phyloP scores from a whole-genome alignment of 2,888 invertebrate species.

The Hirtodrosophila confusa region DNA sequence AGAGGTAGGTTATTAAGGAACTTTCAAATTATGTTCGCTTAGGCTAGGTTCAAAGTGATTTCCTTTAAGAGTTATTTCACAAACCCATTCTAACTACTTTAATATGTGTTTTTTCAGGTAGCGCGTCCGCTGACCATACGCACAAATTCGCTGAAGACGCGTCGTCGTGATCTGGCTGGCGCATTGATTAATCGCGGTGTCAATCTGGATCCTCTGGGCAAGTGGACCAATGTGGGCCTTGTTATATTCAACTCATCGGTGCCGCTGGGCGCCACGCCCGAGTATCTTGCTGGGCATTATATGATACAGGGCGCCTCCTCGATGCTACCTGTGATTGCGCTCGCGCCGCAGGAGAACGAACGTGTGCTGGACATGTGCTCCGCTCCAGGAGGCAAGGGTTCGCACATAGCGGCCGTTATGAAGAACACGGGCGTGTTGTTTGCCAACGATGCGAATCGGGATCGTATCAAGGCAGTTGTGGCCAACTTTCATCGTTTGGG shows the following conservation, averaged over 20 bases:
- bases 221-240: conserved; percentile 99
- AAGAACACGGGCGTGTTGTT: conserved; percentile 98
- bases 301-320: conserved; percentile 98
- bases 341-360: conserved; percentile 98
- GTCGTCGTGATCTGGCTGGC: conserved; percentile 96
- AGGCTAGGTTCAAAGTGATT: no score
- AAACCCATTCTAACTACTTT: not conserved
- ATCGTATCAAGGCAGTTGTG: conserved; percentile 95
- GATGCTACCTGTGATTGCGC: conserved; percentile 98
- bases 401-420: conserved; percentile 98
- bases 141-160: conserved; percentile 96
- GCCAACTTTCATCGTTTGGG: conserved; percentile 99
- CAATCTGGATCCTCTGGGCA: conserved; percentile 98
- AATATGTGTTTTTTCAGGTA: conserved; percentile 57
- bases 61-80: no score
- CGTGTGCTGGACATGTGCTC: conserved; percentile 98
- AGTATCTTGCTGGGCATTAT: conserved; percentile 99
- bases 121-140: conserved; percentile 97
- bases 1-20: conserved; percentile 86
- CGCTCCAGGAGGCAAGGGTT: conserved; percentile 99
- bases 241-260: conserved; percentile 98
- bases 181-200: conserved; percentile 98
- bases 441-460: conserved; percentile 97
- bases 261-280: conserved; percentile 98
- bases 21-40: not conserved